These are phyloP conservation scores for Sterrhoptilus dennistouni DNA, from an alignment of 2,113 vertebrate species.

Conservation along the genomic window DNA sequence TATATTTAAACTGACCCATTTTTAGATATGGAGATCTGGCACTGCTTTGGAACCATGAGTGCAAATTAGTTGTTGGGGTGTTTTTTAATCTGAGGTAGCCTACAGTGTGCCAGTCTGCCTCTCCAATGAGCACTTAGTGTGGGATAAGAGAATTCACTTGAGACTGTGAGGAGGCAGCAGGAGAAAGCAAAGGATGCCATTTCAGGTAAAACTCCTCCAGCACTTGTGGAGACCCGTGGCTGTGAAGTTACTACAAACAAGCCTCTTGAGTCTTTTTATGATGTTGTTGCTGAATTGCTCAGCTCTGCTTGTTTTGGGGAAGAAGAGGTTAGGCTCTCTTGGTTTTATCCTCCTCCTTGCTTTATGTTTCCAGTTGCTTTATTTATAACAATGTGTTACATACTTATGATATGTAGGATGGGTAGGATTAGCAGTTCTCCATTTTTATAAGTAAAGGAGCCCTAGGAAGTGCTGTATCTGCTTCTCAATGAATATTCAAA, in stretches of 20 bases:
- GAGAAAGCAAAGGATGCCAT: not conserved
- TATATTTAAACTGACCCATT: not conserved
- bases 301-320: not conserved
- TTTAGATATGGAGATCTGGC: not conserved
- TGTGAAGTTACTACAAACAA: not conserved
- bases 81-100: not conserved
- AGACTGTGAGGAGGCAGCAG: not conserved
- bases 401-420: not conserved
- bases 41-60: not conserved
- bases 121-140: not conserved
- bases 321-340: not conserved
- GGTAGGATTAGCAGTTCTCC: not conserved
- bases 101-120: not conserved
- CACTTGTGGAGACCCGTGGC: accelerated
- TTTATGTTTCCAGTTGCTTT: not conserved
- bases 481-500: not conserved
- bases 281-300: not conserved
- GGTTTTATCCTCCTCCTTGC: not conserved
- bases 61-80: not conserved
- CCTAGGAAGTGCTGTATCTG: not conserved
- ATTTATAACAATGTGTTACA: not conserved
- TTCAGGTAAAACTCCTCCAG: not conserved
- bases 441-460: not conserved
- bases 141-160: not conserved
- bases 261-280: not conserved